A percentile compares a stretch with the other conserved stretches of the same genome.
These are phyloP conservation scores for Dasypus novemcinctus DNA, from an alignment of 2,113 vertebrate genomes.

Conservation along the genomic window DNA sequence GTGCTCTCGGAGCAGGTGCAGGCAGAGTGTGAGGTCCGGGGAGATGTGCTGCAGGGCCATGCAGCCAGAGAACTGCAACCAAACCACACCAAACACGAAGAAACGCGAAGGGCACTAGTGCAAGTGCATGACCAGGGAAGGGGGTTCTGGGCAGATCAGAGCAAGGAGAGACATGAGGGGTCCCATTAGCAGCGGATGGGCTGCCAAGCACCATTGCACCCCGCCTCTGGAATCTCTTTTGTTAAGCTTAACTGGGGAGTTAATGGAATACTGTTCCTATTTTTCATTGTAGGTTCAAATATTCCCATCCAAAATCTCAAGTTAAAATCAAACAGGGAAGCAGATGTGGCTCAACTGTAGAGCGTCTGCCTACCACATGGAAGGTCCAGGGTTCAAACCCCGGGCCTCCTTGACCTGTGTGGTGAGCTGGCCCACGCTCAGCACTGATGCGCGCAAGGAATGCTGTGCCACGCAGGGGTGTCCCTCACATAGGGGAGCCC, in stretches of 20 bases:
- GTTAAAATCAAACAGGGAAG: background rate
- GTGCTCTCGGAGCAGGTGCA: fast-evolving
- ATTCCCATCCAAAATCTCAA: background rate
- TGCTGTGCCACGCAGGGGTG: no score
- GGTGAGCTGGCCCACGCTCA: no score
- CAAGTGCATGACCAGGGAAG: fast-evolving
- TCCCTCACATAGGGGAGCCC: no score
- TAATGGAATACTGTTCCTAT: background rate
- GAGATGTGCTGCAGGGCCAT: fast-evolving
- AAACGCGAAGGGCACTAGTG: background rate
- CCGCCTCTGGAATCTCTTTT: no score
- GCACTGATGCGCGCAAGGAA: no score
- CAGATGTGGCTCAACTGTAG: background rate
- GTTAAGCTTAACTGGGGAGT: background rate
- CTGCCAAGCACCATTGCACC: fast-evolving
- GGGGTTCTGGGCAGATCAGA: background rate
- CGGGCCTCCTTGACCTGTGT: no score
- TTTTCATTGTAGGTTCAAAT: background rate
- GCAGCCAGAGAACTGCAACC: background rate
- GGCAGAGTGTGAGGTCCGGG: background rate
- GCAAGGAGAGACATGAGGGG: no score
- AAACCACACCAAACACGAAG: no score
- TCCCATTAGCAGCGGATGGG: no score
- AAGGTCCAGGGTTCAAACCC: no score
- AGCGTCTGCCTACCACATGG: no score